phyloP scores from a whole-genome alignment of 2,888 invertebrate species.

The Troilus luridus region DNA sequence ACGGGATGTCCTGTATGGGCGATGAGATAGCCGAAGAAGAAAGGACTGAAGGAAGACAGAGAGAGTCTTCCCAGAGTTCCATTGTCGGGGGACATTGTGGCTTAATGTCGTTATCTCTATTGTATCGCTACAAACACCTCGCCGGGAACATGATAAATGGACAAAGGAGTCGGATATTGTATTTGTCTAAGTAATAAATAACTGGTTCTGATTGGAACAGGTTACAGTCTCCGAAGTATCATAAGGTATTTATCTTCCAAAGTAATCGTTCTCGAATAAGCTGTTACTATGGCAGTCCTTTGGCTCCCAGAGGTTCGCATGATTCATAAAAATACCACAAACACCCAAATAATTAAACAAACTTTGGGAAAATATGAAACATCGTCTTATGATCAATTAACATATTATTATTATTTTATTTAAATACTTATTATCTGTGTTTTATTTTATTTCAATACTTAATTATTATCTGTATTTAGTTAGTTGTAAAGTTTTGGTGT shows the following conservation, averaged over 20 bases:
- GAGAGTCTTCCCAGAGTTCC: background rate
- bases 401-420: too few relatives aligned
- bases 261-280: too few relatives aligned
- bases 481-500: too few relatives aligned
- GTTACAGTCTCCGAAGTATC: background rate
- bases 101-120: slow-evolving; percentile 24
- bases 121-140: background rate
- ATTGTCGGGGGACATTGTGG: slow-evolving; percentile 20
- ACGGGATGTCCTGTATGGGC: background rate
- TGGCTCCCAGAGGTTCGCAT: too few relatives aligned
- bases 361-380: too few relatives aligned
- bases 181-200: slow-evolving; percentile 10
- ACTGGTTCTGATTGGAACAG: background rate
- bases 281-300: too few relatives aligned
- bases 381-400: too few relatives aligned
- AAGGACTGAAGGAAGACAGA: background rate
- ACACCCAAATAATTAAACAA: too few relatives aligned
- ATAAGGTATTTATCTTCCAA: background rate
- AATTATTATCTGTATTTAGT: too few relatives aligned
- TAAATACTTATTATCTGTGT: too few relatives aligned
- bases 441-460: too few relatives aligned
- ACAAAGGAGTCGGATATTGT: slow-evolving; percentile 27
- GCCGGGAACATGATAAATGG: background rate
- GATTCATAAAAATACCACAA: too few relatives aligned
- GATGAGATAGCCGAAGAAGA: slow-evolving; percentile 31